Evolutionary conservation across 2,797 vertebrate species (phyloP).

Genomic region (Halcyon smyrnensis): DNA sequence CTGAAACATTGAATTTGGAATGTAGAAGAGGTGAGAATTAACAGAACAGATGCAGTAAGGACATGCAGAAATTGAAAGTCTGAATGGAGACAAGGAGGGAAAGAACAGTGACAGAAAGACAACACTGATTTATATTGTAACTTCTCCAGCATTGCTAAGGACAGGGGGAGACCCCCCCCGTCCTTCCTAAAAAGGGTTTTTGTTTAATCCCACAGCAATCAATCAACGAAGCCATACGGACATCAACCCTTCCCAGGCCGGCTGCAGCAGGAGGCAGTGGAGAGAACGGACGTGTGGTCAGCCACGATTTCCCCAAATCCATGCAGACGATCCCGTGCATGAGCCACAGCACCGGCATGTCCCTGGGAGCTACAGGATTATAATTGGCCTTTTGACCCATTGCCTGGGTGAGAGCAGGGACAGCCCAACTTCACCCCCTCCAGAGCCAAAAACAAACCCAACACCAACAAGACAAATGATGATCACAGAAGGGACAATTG

Average conservation of each 20-base stretch:
- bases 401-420: conserved; percentile 80
- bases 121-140: conserved; percentile 18
- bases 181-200: conserved; percentile 85
- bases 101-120: not conserved
- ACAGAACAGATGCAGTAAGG: not conserved
- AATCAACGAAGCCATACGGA: conserved; percentile 97
- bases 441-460: conserved; percentile 82
- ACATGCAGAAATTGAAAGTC: not conserved
- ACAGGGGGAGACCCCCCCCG: conserved; percentile 82
- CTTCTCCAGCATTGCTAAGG: conserved; percentile 68
- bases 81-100: not conserved
- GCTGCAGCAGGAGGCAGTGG: conserved; percentile 90
- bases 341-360: conserved; percentile 97
- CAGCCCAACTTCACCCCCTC: conserved; percentile 79
- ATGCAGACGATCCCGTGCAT: conserved; percentile 98
- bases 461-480: conserved; percentile 61
- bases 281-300: conserved; percentile 96
- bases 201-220: conserved; percentile 92
- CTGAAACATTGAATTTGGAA: conserved; percentile 1
- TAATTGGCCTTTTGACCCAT: conserved; percentile 82
- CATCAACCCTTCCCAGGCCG: conserved; percentile 93
- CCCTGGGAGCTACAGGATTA: conserved; percentile 96
- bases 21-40: not conserved
- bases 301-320: conserved; percentile 97
- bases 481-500: conserved; percentile 72